Base-by-base conservation (phyloP, 2,888 invertebrate genomes). In the Adelphocoris suturalis region DNA sequence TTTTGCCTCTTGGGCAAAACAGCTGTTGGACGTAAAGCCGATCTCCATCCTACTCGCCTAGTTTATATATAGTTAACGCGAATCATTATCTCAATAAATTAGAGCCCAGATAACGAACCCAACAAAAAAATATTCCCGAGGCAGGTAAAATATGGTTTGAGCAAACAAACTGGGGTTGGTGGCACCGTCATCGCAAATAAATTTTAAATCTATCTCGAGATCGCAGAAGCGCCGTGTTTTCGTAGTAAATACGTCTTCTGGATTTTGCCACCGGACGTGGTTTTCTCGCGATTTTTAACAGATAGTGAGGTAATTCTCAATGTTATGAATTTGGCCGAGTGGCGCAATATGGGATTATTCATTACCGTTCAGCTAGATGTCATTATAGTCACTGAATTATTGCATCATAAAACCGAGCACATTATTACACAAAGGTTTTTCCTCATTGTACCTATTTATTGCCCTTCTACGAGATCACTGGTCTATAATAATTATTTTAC, bases 1-100 rank as follows among this genome's bases (percentile, higher is more conserved):
- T 68, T 68, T 68, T 68, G 68, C 68, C 68, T 19, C 68, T 68
- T 7, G 68, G 23, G 68, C 68, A 68, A 68, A 68, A 68, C 68
- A 7, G 68, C 23, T 23, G 19, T 68, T 23, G 68, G 68, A 68
- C 68, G 68, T 68, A 23, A 68, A 19, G 23, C 68, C 68, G 68
- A 68, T 0, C 11, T 12, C 19, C 19, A 0, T 7, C 23, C 23
- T 23, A n/a, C 12, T 23, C 68, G 5, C 5, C 68, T 27, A 68
- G 68, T 27, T 68, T 23, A 68, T 68, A 68, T 68, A 68, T 37
- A 23, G 19, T 23, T 23, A 23, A 68, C 68, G 68, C 13, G 23
- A 27, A 23, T 14, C n/a, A 19, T 61, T 61, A 61, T 23, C 68
- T 68, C 23, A 19, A 19, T 68, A 27, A 23, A 68, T 68, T 68